A percentile compares a stretch with the other conserved stretches of the same genome.
These are phyloP conservation scores for Mellilla xanthometata DNA, from an alignment of 2,888 invertebrate species.

Conservation along the genomic window DNA sequence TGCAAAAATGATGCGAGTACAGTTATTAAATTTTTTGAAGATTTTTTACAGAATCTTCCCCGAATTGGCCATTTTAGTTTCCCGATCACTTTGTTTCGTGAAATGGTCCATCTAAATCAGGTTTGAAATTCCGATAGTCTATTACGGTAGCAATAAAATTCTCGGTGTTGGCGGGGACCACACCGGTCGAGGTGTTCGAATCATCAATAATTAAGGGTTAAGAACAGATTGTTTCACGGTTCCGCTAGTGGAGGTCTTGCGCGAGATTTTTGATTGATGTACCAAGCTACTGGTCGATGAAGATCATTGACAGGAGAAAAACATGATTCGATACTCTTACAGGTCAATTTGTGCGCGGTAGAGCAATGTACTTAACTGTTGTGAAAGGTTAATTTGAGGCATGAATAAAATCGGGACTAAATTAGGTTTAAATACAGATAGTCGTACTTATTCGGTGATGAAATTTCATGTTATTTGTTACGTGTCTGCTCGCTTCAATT, in stretches of 20 bases:
- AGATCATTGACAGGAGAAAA: no score
- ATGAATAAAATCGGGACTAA: constrained; percentile 17
- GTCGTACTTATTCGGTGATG: no score
- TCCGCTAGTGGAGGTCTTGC: constrained; percentile 51
- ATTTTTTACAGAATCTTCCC: no score
- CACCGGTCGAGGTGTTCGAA: constrained; percentile 44
- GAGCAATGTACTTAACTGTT: constrained; percentile 18
- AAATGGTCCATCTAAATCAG: constrained; percentile 8
- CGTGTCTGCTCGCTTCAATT: no score
- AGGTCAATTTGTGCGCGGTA: constrained; percentile 25
- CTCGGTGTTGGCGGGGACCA: constrained; percentile 45
- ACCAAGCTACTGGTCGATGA: constrained; percentile 23
- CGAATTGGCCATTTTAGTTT: no score
- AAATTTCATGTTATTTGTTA: no score
- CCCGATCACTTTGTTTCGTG: constrained; percentile 20
- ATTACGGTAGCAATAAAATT: constrained; percentile 30
- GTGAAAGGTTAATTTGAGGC: constrained; percentile 18
- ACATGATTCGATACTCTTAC: no score
- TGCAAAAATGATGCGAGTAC: no score
- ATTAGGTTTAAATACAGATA: no score
- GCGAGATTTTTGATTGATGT: constrained; percentile 30
- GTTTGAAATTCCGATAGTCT: constrained; percentile 23
- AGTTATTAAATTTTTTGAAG: no score
- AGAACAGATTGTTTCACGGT: constrained; percentile 54
- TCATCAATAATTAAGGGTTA: constrained; percentile 57